phyloP scores from a whole-genome alignment of 1,140 invertebrate species.

The Thaumatotibia leucotreta region DNA sequence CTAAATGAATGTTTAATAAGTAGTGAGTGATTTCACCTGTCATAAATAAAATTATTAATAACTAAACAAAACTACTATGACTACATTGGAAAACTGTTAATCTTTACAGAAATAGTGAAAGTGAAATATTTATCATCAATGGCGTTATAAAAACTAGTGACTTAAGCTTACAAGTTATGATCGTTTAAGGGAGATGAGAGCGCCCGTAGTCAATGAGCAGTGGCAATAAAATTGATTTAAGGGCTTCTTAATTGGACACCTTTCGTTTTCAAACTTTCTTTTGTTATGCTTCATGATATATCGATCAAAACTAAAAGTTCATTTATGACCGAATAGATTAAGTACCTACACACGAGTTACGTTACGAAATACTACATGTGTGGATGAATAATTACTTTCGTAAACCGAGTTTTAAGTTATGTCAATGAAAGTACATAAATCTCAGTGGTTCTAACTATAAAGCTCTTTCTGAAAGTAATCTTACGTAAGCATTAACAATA shows the following conservation, averaged over 20 bases:
- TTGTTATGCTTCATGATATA: slow-evolving; percentile 16
- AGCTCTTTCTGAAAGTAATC: too few relatives aligned
- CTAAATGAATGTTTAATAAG: background rate
- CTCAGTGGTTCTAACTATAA: too few relatives aligned
- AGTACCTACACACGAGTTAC: background rate
- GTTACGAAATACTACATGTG: background rate
- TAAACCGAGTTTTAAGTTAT: background rate
- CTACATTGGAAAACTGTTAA: background rate
- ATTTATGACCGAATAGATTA: background rate
- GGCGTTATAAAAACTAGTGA: slow-evolving; percentile 28
- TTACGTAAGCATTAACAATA: too few relatives aligned
- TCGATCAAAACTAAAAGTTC: background rate
- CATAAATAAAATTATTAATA: background rate
- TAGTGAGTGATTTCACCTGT: background rate
- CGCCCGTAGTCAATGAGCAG: slow-evolving; percentile 2
- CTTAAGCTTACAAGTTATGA: slow-evolving; percentile 14
- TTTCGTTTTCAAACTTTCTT: slow-evolving; percentile 51
- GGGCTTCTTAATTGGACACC: slow-evolving; percentile 47
- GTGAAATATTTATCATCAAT: slow-evolving; percentile 32
- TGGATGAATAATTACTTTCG: background rate
- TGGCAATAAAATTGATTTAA: slow-evolving; percentile 43
- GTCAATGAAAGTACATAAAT: too few relatives aligned
- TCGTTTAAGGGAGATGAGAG: slow-evolving; percentile 41
- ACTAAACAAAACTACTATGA: too few relatives aligned
- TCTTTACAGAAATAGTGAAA: slow-evolving; percentile 32